Percentiles rank a stretch among this genome's conserved stretches.
phyloP scores from a whole-genome alignment of 1,140 invertebrate genomes.

The Apis dorsata region DNA sequence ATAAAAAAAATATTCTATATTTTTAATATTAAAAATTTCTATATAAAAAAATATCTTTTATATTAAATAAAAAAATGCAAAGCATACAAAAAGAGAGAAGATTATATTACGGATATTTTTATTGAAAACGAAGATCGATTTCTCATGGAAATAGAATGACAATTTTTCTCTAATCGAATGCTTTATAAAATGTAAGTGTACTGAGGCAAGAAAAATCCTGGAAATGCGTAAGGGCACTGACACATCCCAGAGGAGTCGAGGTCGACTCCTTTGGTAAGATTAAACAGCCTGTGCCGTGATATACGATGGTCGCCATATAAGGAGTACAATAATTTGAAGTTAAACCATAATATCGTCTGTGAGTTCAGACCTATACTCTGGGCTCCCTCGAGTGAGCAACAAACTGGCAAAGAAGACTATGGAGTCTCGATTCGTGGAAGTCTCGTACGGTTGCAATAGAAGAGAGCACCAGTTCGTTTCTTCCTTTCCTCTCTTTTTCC shows the following conservation, averaged over 20 bases:
- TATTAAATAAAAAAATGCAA: not conserved
- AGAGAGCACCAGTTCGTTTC: slow-evolving; percentile 46
- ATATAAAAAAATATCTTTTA: not conserved
- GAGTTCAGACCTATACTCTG: slow-evolving; percentile 36
- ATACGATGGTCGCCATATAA: slow-evolving; percentile 62
- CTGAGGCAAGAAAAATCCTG: slow-evolving; percentile 4
- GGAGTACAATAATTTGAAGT: slow-evolving; percentile 65
- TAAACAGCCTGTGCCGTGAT: slow-evolving; percentile 54
- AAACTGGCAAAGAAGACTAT: slow-evolving; percentile 55
- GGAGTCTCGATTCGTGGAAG: slow-evolving; percentile 68
- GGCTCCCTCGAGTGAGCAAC: slow-evolving; percentile 17
- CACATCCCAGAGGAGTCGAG: slow-evolving; percentile 36
- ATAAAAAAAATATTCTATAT: too few species aligned
- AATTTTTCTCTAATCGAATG: not conserved
- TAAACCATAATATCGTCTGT: slow-evolving; percentile 59
- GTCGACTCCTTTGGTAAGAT: slow-evolving; percentile 50
- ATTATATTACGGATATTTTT: not conserved
- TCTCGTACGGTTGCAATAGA: slow-evolving; percentile 56
- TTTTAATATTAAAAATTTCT: too few species aligned
- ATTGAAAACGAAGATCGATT: not conserved
- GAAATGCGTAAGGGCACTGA: slow-evolving; percentile 30
- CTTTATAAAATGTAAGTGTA: not conserved
- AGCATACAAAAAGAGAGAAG: not conserved
- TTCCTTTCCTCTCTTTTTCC: slow-evolving; percentile 39
- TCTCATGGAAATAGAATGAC: not conserved